Percentiles rank a stretch among this genome's conserved stretches.
Conservation (phyloP, 2,113 vertebrate species). For the Vulpes lagopus region DNA sequence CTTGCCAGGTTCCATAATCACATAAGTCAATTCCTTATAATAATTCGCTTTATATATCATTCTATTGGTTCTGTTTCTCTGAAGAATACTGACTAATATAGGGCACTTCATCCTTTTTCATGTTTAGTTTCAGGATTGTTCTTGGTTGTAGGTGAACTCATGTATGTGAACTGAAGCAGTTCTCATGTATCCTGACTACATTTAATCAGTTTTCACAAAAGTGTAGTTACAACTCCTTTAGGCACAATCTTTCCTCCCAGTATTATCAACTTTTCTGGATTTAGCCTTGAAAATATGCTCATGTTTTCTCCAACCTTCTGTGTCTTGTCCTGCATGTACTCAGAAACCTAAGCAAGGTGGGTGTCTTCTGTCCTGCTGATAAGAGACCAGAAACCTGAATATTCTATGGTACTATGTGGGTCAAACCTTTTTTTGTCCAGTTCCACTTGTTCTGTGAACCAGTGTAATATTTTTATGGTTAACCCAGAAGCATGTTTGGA, state of each 20-base stretch:
- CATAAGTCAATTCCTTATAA: not conserved
- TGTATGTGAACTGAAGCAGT: not conserved
- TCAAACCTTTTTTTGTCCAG: not conserved
- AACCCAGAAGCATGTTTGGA: not conserved
- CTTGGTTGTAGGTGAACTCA: not conserved
- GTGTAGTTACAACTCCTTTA: not conserved
- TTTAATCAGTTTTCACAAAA: not conserved
- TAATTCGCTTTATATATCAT: not conserved
- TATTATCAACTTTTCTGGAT: not conserved
- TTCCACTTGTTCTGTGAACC: not conserved
- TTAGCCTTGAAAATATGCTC: not conserved
- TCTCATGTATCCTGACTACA: not conserved
- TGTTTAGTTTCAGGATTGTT: not conserved
- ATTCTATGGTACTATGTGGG: not conserved
- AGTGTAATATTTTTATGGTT: not conserved
- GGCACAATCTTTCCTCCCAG: not conserved
- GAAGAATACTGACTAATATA: not conserved
- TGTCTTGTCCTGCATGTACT: not conserved
- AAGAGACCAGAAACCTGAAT: not conserved
- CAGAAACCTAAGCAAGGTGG: not conserved
- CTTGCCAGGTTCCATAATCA: not conserved
- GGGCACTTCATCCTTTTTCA: not conserved
- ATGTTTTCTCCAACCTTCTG: not conserved
- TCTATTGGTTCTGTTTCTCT: not conserved
- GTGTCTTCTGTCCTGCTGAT: not conserved